These are phyloP conservation scores for Heliconius aoede DNA, from an alignment of 2,888 invertebrate genomes.

Conservation along the genomic window DNA sequence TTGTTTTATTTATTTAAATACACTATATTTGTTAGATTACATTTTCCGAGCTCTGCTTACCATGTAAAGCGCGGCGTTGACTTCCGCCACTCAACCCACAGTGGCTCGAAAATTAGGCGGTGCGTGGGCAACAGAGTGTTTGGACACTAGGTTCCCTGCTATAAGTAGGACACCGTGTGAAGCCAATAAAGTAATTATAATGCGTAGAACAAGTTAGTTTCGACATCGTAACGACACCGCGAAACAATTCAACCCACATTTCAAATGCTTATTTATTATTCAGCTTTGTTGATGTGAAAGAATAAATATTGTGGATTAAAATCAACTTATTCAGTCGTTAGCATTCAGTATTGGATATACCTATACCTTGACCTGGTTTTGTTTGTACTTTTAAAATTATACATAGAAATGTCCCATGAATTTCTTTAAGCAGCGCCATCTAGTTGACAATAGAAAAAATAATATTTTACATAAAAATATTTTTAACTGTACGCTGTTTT, in stretches of 20 bases:
- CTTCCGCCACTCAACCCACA: too few relatives aligned
- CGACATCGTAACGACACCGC: conserved; percentile 45
- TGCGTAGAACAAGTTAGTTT: conserved; percentile 30
- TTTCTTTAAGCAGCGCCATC: conserved; percentile 7
- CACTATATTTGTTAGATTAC: background rate
- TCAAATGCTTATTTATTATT: conserved; percentile 46
- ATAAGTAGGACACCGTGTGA: too few relatives aligned
- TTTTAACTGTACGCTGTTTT: too few relatives aligned
- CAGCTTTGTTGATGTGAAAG: conserved; percentile 5
- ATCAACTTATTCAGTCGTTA: background rate
- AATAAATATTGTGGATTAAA: conserved; percentile 15
- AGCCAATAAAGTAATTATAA: background rate
- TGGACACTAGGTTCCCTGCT: too few relatives aligned
- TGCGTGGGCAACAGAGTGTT: too few relatives aligned
- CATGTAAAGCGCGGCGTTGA: too few relatives aligned
- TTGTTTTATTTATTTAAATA: background rate
- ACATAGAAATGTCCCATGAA: background rate
- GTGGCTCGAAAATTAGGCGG: too few relatives aligned
- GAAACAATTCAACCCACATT: conserved; percentile 52
- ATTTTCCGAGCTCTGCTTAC: too few relatives aligned
- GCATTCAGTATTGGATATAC: conserved; percentile 5
- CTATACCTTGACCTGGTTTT: conserved; percentile 20
- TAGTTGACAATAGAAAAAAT: background rate
- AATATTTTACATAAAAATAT: background rate
- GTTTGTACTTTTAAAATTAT: background rate